Conservation (phyloP, 1,140 invertebrate species). For the Psix sp. region DNA sequence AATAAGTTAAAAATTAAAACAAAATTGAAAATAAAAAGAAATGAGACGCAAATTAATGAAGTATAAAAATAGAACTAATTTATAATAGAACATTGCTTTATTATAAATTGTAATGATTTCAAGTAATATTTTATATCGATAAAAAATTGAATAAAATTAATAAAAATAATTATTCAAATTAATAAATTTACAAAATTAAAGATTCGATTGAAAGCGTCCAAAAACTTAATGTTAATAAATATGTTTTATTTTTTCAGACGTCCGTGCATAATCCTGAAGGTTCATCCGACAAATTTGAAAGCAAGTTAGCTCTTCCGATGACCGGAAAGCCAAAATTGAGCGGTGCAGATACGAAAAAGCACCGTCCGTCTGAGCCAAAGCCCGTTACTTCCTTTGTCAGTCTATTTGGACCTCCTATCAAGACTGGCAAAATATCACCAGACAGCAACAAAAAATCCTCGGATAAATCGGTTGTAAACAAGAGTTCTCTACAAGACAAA, state of each 20-base stretch:
- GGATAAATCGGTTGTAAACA: conserved; percentile 74
- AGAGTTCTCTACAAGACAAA: conserved; percentile 68
- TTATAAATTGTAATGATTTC: no score
- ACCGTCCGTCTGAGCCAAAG: conserved; percentile 80
- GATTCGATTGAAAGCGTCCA: no score
- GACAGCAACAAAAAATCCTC: conserved; percentile 78
- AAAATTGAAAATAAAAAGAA: no score
- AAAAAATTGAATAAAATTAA: background rate
- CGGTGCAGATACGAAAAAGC: conserved; percentile 79
- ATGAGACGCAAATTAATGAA: no score
- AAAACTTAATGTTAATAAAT: no score
- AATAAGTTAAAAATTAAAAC: no score
- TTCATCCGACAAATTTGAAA: conserved; percentile 68
- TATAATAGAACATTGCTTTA: no score
- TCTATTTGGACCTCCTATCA: conserved; percentile 88
- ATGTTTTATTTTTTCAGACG: conserved; percentile 60
- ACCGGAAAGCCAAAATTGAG: conserved; percentile 84
- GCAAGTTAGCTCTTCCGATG: conserved; percentile 71
- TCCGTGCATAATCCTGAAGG: conserved; percentile 63
- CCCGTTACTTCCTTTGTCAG: conserved; percentile 83
- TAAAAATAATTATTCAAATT: conserved; percentile 9
- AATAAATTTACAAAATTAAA: no score
- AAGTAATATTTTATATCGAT: no score
- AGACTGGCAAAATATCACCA: conserved; percentile 81
- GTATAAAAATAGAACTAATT: no score